Evolutionary conservation across 2,888 invertebrate genomes (phyloP).

Genomic region (Cryptosula pallasiana): DNA sequence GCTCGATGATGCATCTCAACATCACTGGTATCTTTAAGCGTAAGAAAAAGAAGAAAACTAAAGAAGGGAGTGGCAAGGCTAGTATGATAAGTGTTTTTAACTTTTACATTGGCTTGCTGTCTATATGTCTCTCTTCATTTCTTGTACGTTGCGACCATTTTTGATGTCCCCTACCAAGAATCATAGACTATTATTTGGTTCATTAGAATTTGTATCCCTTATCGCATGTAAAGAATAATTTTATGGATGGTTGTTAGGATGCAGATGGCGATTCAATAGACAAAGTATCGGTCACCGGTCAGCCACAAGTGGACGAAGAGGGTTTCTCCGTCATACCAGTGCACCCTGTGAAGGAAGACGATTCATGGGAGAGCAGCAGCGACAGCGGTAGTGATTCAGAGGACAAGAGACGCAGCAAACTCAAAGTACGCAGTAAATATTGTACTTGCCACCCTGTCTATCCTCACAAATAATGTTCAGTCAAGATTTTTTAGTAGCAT

Average conservation of each 20-base stretch:
- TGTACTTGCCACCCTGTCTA: too few species aligned
- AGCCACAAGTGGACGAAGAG: conserved; percentile 73
- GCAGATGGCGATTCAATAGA: conserved; percentile 18
- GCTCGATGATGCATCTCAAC: conserved; percentile 19
- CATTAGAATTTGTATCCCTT: too few species aligned
- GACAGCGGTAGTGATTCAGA: conserved; percentile 19
- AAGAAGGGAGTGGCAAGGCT: too few species aligned
- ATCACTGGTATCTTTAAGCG: conserved; percentile 15
- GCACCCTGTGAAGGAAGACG: conserved; percentile 27
- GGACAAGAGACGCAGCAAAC: conserved; percentile 7
- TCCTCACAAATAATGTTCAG: too few species aligned
- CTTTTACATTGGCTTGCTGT: too few species aligned
- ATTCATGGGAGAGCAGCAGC: conserved; percentile 16
- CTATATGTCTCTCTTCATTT: too few species aligned
- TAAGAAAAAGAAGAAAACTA: conserved; percentile 16
- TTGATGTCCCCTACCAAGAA: too few species aligned
- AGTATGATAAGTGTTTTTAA: too few species aligned
- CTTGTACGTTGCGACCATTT: too few species aligned
- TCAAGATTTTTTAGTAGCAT: too few species aligned
- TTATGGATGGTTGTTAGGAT: not conserved
- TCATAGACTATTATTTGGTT: too few species aligned
- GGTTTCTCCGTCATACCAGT: conserved; percentile 85
- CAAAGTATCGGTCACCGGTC: not conserved
- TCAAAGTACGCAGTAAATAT: not conserved
- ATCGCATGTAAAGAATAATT: too few species aligned